These are phyloP conservation scores for Bubo blakistoni DNA, from an alignment of 2,113 vertebrate species.

Conservation along the genomic window DNA sequence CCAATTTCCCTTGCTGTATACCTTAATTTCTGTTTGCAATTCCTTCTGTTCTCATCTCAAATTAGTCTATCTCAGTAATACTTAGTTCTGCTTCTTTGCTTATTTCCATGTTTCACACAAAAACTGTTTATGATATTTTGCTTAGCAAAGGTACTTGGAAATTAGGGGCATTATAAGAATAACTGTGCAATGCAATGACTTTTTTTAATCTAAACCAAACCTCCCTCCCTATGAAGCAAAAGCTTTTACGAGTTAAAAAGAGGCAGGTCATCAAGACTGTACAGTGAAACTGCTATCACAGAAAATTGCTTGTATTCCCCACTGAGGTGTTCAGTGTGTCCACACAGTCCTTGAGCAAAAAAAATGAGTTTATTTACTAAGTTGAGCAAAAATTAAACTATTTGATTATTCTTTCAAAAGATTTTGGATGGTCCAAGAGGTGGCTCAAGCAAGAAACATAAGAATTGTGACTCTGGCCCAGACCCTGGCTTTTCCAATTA, in stretches of 20 bases:
- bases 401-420: not conserved
- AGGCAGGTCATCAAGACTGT: not conserved
- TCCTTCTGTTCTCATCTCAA: not conserved
- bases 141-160: not conserved
- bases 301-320: not conserved
- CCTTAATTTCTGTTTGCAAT: not conserved
- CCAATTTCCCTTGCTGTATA: not conserved
- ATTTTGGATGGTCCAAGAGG: not conserved
- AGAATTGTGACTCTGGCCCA: not conserved
- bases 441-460: not conserved
- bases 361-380: not conserved
- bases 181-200: not conserved
- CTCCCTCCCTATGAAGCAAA: not conserved
- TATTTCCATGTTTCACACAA: not conserved
- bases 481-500: not conserved
- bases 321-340: not conserved
- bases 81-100: not conserved
- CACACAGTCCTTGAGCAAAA: not conserved
- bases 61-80: not conserved
- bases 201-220: not conserved
- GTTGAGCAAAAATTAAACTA: not conserved
- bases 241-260: not conserved
- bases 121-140: not conserved
- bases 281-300: not conserved
- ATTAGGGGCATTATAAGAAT: not conserved